phyloP scores from a whole-genome alignment of 2,888 invertebrate genomes.

The Arrhopalites spinosus region DNA sequence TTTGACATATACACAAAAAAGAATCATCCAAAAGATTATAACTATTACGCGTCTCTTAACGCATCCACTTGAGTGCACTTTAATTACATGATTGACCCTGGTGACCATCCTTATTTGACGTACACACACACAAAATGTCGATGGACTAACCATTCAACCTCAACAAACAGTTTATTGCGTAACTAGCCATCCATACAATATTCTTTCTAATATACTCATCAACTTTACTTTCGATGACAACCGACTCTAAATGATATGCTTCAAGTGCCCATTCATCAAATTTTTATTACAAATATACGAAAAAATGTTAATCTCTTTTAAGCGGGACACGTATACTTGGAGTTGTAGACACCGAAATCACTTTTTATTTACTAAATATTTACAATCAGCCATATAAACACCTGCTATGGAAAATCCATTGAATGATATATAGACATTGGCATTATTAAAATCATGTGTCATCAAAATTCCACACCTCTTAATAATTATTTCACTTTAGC shows the following conservation, averaged over 20 bases:
- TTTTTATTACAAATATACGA: too few species aligned
- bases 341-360: too few species aligned
- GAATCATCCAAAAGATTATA: not conserved
- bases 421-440: too few species aligned
- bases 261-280: too few species aligned
- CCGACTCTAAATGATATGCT: not conserved
- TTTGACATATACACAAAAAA: not conserved
- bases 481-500: too few species aligned
- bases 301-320: too few species aligned
- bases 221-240: not conserved
- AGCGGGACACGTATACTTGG: too few species aligned
- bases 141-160: not conserved
- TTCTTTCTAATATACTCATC: not conserved
- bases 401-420: too few species aligned
- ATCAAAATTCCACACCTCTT: too few species aligned
- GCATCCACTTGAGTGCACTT: constrained; percentile 4
- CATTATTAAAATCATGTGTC: too few species aligned
- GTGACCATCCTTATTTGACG: constrained; percentile 10
- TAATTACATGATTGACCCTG: constrained; percentile 13
- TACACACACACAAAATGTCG: not conserved
- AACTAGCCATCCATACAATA: not conserved
- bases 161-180: constrained; percentile 2
- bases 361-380: too few species aligned
- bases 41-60: not conserved
- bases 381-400: too few species aligned